phyloP scores from a whole-genome alignment of 2,797 vertebrate genomes.

The Enteromius argenteus region DNA sequence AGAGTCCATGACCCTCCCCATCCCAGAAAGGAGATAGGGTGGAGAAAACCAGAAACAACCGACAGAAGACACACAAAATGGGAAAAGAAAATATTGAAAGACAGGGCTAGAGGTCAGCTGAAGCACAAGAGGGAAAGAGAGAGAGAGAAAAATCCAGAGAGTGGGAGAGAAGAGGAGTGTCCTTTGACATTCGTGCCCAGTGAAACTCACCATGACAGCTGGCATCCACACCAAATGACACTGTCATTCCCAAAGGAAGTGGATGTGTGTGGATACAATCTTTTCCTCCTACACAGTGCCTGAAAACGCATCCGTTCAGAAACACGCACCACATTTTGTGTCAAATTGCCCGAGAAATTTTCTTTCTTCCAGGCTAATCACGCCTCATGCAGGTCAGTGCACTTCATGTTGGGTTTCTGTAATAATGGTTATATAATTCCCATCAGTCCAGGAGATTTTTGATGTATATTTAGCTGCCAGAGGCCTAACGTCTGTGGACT shows the following conservation, averaged over 20 bases:
- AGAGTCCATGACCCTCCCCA: constrained; percentile 49
- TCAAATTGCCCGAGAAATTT: constrained; percentile 23
- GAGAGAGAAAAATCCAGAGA: constrained; percentile 13
- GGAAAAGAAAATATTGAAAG: constrained; percentile 17
- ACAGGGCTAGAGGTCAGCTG: constrained; percentile 27
- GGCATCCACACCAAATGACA: constrained; percentile 52
- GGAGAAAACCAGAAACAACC: constrained; percentile 34
- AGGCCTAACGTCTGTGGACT: neutral
- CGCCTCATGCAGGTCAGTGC: constrained; percentile 38
- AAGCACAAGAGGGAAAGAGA: constrained; percentile 30
- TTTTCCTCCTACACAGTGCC: constrained; percentile 27
- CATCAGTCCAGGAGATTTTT: constrained; percentile 54
- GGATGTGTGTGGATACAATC: constrained; percentile 54
- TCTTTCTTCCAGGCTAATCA: constrained; percentile 37
- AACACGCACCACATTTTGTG: neutral
- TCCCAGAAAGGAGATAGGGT: constrained; percentile 25
- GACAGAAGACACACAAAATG: constrained; percentile 7
- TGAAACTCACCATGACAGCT: constrained; percentile 55
- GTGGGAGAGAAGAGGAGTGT: constrained; percentile 32
- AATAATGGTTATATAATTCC: constrained; percentile 50
- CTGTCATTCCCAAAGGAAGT: constrained; percentile 61
- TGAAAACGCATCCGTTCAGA: constrained; percentile 34
- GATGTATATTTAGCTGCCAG: constrained; percentile 51
- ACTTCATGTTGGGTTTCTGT: constrained; percentile 15
- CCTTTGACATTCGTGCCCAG: constrained; percentile 49